Conservation (phyloP, 2,113 vertebrate species). For the Oplegnathus fasciatus region DNA sequence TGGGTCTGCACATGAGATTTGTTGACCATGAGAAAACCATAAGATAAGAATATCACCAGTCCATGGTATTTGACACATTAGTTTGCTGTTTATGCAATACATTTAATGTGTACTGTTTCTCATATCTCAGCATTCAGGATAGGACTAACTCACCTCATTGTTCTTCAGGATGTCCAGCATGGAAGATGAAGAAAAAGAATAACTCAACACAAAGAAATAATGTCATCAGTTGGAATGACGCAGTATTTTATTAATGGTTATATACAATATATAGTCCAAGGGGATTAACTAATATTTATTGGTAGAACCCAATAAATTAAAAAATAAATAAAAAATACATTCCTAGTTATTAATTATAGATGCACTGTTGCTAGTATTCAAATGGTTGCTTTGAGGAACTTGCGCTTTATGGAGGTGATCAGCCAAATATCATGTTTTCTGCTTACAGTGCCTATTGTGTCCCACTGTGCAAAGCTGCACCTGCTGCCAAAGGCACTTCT, state of each 20-base stretch:
- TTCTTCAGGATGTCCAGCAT: slow-evolving; percentile 71
- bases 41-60: not conserved
- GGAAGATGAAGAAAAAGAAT: slow-evolving; percentile 47
- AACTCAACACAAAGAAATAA: slow-evolving; percentile 25
- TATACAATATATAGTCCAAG: too few species aligned
- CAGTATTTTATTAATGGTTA: not conserved
- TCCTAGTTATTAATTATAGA: not conserved
- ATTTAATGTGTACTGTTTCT: not conserved
- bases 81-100: not conserved
- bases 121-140: not conserved
- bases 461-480: not conserved
- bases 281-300: too few species aligned
- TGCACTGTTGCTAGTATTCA: not conserved
- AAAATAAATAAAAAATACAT: too few species aligned
- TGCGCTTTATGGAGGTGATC: not conserved
- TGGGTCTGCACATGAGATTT: not conserved
- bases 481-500: not conserved
- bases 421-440: not conserved
- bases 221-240: not conserved
- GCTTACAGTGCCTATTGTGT: not conserved
- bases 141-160: slow-evolving; percentile 75
- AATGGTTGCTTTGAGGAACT: not conserved
- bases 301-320: too few species aligned
- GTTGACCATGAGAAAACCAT: not conserved
- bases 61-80: not conserved